phyloP scores from a whole-genome alignment of 2,113 vertebrate genomes.

The Capreolus pygargus region DNA sequence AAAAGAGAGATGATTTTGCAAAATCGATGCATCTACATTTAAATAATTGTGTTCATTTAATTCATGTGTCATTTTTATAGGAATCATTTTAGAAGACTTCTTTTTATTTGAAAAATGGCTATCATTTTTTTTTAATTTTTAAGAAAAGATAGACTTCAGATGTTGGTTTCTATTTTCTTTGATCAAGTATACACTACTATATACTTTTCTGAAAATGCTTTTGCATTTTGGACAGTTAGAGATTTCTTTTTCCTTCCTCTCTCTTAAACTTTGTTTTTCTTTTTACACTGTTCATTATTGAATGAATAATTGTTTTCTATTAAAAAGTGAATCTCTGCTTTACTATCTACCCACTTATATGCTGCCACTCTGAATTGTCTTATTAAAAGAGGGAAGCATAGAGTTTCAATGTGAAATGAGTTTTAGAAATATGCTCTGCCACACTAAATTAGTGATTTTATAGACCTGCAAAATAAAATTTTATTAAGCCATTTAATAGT shows the following conservation, averaged over 20 bases:
- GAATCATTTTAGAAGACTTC: neutral
- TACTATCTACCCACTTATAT: neutral
- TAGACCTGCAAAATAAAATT: slow-evolving; percentile 59
- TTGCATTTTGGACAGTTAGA: neutral
- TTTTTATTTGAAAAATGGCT: neutral
- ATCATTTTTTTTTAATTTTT: neutral
- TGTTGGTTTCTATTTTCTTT: neutral
- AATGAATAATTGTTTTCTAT: slow-evolving; percentile 38
- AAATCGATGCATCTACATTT: neutral
- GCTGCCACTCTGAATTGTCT: neutral
- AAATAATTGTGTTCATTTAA: neutral
- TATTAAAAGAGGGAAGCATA: neutral
- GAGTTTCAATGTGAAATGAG: neutral
- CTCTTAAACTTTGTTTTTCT: neutral
- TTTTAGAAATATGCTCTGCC: slow-evolving; percentile 43
- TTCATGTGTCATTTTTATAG: neutral
- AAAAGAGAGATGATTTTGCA: neutral
- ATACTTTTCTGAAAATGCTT: neutral
- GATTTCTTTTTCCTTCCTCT: neutral
- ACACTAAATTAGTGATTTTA: slow-evolving; percentile 51
- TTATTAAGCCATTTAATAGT: slow-evolving; percentile 51
- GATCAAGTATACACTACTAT: neutral
- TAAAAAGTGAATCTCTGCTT: slow-evolving; percentile 24
- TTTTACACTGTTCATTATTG: slow-evolving; percentile 7
- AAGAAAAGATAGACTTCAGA: neutral